A percentile compares a stretch with the other conserved stretches of the same genome.
These are phyloP conservation scores for Lemur catta DNA, from an alignment of 2,797 vertebrate genomes.

Conservation along the genomic window DNA sequence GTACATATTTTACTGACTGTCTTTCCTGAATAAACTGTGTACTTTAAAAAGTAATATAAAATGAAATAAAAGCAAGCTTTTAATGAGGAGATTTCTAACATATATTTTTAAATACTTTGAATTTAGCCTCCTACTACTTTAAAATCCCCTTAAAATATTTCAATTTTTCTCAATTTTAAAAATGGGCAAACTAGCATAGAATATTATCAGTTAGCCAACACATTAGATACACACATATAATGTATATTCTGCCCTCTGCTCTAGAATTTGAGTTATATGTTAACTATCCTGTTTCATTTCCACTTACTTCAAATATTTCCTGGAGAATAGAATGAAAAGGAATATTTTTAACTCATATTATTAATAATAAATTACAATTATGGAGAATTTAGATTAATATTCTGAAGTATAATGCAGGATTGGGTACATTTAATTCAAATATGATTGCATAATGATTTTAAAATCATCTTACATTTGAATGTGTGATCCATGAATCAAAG, in stretches of 20 bases:
- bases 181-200: background rate
- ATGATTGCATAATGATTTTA: background rate
- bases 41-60: background rate
- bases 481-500: background rate
- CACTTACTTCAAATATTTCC: background rate
- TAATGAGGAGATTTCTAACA: background rate
- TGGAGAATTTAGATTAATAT: background rate
- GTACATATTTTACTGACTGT: slow-evolving; percentile 46
- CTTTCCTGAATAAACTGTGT: slow-evolving; percentile 61
- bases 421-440: background rate
- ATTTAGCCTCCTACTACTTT: background rate
- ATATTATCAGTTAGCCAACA: background rate
- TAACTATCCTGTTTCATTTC: background rate
- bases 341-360: background rate
- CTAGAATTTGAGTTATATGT: background rate
- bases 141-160: background rate
- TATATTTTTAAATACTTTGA: background rate
- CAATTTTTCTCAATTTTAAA: background rate
- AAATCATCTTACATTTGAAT: background rate
- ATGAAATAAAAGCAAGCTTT: background rate
- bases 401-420: background rate
- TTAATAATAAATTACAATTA: background rate
- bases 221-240: background rate
- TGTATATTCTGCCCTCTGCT: background rate
- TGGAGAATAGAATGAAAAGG: background rate